Base-by-base conservation (phyloP, 2,113 vertebrate species). In the Pica pica region DNA sequence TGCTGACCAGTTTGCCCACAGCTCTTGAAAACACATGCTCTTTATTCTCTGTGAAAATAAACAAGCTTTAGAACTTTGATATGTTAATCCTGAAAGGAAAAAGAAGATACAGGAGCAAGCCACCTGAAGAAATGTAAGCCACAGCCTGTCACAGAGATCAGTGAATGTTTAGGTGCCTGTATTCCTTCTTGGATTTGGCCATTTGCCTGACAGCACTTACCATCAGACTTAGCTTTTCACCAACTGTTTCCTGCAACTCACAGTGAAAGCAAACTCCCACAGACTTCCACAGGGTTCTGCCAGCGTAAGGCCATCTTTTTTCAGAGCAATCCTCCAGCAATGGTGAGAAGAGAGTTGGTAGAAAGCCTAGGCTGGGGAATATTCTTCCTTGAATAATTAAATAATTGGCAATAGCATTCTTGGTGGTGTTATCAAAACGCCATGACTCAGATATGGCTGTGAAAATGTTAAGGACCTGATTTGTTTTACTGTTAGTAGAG, bases 191-290 rank as follows among this genome's bases (percentile, higher is more conserved):
- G 63, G 71, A 74, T 68, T 81, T 93, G 85, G 78, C 87, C 79
- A 85, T 94, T 93, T 95, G 84, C 84, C 87, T 68, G 55, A 91
- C 71, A 94, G 79, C 5, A 2, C 85, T 93, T 76, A 80, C 37
- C 63, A 60, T 74, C 89, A 86, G 86, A 60, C 80, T 80, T n/a
- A 41, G 60, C 47, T 94, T 93, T 96, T 87, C 94, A 96, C 87
- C 86, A 92, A 92, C 87, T 87, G 85, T 81, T 93, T 91, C 85
- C 71, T 88, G 87, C 60, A 93, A 78, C 52, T 93, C 85, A 67
- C 50, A 83, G 63, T 67, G 83, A 96, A 94, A 95, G 93, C 90
- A 96, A 83, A 93, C 79, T 91, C 94, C 91, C 82, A 90, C 69
- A 73, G 81, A 84, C 39, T 90, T 96, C 76, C 82, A 91, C 71